phyloP scores from a whole-genome alignment of 2,888 invertebrate genomes.

The Heliothis peltigera region DNA sequence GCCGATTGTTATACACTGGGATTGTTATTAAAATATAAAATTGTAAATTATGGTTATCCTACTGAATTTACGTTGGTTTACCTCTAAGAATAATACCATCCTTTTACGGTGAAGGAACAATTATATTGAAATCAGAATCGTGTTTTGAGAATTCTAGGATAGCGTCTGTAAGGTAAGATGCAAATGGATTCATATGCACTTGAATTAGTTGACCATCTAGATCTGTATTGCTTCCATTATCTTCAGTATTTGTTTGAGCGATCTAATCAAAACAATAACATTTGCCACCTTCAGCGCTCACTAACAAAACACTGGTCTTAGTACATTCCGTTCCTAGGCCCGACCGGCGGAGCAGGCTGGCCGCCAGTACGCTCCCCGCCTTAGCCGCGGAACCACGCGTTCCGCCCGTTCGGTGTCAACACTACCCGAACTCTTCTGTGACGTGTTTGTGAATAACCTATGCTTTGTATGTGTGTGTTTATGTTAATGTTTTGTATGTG shows the following conservation, averaged over 20 bases:
- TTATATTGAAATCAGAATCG: background rate
- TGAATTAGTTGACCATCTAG: background rate
- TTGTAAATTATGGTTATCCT: slow-evolving; percentile 1
- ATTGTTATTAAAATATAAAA: slow-evolving; percentile 46
- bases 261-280: slow-evolving; percentile 43
- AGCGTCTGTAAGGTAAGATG: background rate
- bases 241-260: background rate
- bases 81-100: background rate
- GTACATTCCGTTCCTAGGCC: slow-evolving; percentile 51
- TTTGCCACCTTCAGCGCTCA: slow-evolving; percentile 59
- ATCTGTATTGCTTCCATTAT: background rate
- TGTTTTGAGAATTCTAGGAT: background rate
- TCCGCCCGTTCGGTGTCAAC: slow-evolving; percentile 28
- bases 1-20: slow-evolving; percentile 15
- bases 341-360: slow-evolving; percentile 25
- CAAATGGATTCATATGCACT: background rate
- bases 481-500: slow-evolving; percentile 51
- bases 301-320: slow-evolving; percentile 47
- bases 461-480: slow-evolving; percentile 57
- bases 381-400: slow-evolving; percentile 50
- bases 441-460: slow-evolving; percentile 57
- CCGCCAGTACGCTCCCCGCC: slow-evolving; percentile 50
- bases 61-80: background rate
- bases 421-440: slow-evolving; percentile 45
- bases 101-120: background rate